A percentile compares a stretch with the other conserved stretches of the same genome.
Evolutionary conservation across 2,797 vertebrate genomes (phyloP).

Genomic region (Argya squamiceps): DNA sequence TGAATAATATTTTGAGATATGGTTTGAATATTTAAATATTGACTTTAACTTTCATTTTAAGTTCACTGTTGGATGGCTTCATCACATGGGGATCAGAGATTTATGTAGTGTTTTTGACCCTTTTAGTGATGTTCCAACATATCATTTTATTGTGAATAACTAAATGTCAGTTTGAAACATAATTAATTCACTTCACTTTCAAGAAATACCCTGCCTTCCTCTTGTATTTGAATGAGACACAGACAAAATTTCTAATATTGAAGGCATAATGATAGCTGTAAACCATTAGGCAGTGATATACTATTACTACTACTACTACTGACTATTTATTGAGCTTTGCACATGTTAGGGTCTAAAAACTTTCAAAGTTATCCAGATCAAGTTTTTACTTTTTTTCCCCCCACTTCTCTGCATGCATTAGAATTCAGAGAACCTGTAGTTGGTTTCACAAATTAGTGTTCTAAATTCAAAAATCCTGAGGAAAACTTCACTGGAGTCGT

Average conservation of each 20-base stretch:
- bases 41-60: background rate
- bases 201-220: background rate
- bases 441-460: background rate
- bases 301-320: background rate
- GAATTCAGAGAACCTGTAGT: background rate
- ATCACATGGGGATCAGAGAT: background rate
- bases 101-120: background rate
- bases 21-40: background rate
- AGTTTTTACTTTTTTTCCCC: fast-evolving
- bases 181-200: background rate
- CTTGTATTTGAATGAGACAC: background rate
- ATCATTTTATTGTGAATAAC: background rate
- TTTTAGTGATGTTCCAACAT: background rate
- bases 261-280: background rate
- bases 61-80: background rate
- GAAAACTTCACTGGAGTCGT: background rate
- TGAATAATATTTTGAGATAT: background rate
- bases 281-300: background rate
- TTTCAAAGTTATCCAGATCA: background rate
- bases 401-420: background rate
- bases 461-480: background rate
- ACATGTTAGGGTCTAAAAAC: background rate
- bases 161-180: background rate
- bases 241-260: background rate
- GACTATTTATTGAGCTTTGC: background rate